phyloP scores from a whole-genome alignment of 1,140 invertebrate genomes.

The Trichomalopsis sarcophagae region DNA sequence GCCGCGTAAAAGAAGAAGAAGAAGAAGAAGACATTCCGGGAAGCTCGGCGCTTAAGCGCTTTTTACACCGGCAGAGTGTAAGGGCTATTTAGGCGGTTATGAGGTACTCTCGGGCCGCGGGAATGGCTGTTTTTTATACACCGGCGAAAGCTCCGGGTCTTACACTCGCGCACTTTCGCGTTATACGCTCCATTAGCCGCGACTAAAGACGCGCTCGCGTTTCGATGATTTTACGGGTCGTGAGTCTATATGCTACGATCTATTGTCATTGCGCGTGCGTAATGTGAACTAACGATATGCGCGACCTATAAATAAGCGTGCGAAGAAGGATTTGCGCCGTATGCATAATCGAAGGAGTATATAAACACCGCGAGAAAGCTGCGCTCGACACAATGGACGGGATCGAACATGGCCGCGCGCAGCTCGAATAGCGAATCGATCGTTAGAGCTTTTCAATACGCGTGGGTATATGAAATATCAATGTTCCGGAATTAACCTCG shows the following conservation, averaged over 20 bases:
- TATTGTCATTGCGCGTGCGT: background rate
- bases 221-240: background rate
- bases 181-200: conserved; percentile 23
- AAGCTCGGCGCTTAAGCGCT: conserved; percentile 6
- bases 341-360: too few relatives aligned
- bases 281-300: background rate
- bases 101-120: conserved; percentile 13
- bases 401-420: background rate
- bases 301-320: too few relatives aligned
- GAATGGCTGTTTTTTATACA: conserved; percentile 45
- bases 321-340: too few relatives aligned
- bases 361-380: too few relatives aligned
- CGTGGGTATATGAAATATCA: background rate
- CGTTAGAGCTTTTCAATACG: background rate
- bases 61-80: conserved; percentile 25
- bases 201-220: background rate
- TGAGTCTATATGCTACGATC: background rate
- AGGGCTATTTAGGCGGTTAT: conserved; percentile 47
- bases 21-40: background rate
- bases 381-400: background rate
- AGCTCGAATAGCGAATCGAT: background rate
- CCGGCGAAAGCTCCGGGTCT: conserved; percentile 32
- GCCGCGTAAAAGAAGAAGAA: background rate
- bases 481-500: background rate
- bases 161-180: background rate